Evolutionary conservation across 2,888 invertebrate species (phyloP).

Genomic region (Aleiodes alternator): DNA sequence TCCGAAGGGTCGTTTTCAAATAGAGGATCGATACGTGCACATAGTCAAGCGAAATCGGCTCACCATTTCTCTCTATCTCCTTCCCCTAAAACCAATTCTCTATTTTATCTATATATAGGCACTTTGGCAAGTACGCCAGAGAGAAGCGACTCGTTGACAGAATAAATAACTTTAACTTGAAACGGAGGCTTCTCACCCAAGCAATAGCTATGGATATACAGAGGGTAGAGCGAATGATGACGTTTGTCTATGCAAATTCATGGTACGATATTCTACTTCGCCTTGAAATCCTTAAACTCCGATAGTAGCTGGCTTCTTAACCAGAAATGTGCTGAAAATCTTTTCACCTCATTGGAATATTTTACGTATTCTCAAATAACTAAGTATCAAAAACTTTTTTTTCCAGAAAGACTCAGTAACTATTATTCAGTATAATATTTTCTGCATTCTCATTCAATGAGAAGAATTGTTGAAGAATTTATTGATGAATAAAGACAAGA

Average conservation of each 20-base stretch:
- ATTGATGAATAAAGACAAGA: no score
- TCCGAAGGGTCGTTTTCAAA: constrained; percentile 18
- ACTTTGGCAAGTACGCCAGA: constrained; percentile 19
- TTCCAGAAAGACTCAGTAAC: not conserved
- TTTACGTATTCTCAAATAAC: constrained; percentile 51
- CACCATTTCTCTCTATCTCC: constrained; percentile 32
- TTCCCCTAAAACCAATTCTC: constrained; percentile 23
- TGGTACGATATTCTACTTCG: constrained; percentile 1
- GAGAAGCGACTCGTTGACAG: constrained; percentile 39
- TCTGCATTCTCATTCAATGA: no score
- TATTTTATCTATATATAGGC: constrained; percentile 23
- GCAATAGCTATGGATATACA: constrained; percentile 7
- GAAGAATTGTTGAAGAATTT: no score
- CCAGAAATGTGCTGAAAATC: constrained; percentile 38
- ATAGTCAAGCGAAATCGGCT: constrained; percentile 26
- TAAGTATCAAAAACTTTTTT: constrained; percentile 42
- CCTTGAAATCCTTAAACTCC: constrained; percentile 28
- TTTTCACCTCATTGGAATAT: constrained; percentile 60
- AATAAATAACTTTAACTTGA: constrained; percentile 57
- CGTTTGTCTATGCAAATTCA: constrained; percentile 67
- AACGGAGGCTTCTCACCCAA: constrained; percentile 30
- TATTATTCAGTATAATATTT: constrained; percentile 5
- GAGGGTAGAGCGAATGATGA: constrained; percentile 54
- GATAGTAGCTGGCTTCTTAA: constrained; percentile 39
- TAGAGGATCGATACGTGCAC: constrained; percentile 9